Conservation (phyloP, 2,797 vertebrate genomes). For the Sebastiscus albofasciatus region DNA sequence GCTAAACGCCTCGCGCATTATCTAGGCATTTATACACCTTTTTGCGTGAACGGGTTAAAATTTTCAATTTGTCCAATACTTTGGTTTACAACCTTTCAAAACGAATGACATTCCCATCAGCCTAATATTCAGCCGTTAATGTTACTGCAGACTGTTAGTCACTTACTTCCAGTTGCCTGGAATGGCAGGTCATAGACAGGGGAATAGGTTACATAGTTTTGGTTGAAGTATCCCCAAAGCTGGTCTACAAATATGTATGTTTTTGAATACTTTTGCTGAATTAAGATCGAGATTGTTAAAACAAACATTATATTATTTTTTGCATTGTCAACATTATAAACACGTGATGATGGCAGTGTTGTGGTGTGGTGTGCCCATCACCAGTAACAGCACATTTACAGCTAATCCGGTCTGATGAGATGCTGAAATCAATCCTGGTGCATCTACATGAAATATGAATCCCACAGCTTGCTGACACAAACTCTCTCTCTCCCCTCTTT, state of each 20-base stretch:
- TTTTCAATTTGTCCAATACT: neutral
- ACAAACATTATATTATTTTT: neutral
- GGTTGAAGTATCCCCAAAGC: no score
- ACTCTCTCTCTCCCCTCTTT: conserved; percentile 2
- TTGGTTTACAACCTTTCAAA: no score
- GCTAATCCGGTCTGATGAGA: conserved; percentile 35
- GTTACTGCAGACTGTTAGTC: neutral
- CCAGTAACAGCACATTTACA: conserved; percentile 27
- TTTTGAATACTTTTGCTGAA: neutral
- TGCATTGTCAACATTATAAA: neutral
- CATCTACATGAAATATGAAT: conserved; percentile 38
- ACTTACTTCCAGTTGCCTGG: neutral
- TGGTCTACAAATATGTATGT: neutral
- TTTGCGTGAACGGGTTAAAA: neutral
- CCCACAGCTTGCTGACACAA: neutral
- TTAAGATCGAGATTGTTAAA: neutral
- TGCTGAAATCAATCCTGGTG: conserved; percentile 39
- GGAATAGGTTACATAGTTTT: neutral
- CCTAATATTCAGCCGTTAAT: neutral
- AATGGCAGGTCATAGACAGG: neutral
- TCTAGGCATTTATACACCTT: no score
- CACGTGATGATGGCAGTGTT: neutral
- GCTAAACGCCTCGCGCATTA: accelerated
- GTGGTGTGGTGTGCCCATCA: neutral
- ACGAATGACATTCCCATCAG: neutral